Conservation (phyloP, 37 sponge, comb jelly and placozoan species). For the Halichondria panicea region DNA sequence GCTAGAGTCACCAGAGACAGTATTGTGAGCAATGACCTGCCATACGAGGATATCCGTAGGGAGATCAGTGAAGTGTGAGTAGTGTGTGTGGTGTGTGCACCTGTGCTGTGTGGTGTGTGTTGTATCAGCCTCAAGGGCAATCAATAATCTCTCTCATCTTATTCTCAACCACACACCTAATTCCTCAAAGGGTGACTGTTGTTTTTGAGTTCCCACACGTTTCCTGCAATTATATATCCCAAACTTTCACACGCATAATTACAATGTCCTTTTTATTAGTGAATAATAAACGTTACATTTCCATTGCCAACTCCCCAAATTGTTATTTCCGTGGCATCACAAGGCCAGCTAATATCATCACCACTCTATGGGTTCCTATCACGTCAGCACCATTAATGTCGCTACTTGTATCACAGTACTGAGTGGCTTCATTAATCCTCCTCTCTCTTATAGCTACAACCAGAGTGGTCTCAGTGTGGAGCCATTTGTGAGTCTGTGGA, state of each 20-base stretch:
- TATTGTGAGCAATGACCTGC: constrained; percentile 23
- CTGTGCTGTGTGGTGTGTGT: background rate
- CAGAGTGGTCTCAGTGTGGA: background rate
- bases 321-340: too few relatives aligned
- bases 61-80: constrained; percentile 48
- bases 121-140: background rate
- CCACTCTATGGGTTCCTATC: too few relatives aligned
- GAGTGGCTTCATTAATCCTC: background rate
- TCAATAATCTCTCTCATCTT: too few relatives aligned
- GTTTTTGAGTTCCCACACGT: too few relatives aligned
- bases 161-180: background rate
- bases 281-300: too few relatives aligned
- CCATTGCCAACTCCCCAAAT: too few relatives aligned
- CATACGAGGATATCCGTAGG: constrained; percentile 8
- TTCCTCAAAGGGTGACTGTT: background rate
- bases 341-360: too few relatives aligned
- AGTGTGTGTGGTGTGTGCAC: background rate
- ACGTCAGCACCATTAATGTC: too few relatives aligned
- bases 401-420: background rate
- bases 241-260: too few relatives aligned
- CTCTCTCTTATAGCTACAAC: constrained; percentile 21
- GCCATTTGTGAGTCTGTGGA: constrained; percentile 11
- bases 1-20: constrained; percentile 18
- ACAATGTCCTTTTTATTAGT: too few relatives aligned
- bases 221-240: too few relatives aligned